Base-by-base conservation (phyloP, 2,888 invertebrate genomes). In the Habrosyne pyritoides region DNA sequence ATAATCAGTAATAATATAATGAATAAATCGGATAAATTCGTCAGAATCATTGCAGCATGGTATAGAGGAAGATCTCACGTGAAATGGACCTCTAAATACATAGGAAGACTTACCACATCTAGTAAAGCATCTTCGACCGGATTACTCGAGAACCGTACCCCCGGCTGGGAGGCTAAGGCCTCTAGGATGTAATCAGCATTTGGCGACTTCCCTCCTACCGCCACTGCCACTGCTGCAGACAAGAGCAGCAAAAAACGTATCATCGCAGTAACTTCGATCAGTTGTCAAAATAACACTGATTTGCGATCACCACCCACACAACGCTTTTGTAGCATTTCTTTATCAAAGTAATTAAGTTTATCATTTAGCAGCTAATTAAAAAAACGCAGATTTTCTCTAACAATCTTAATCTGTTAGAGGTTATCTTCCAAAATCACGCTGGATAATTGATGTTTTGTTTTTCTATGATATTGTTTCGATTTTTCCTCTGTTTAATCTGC, bases 41-140 rank as follows among this genome's bases (percentile, higher is more conserved):
- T n/a, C n/a, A n/a, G n/a, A n/a, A n/a, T n/a, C n/a, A n/a, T n/a
- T n/a, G n/a, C n/a, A n/a, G n/a, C n/a, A n/a, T n/a, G n/a, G n/a
- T n/a, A n/a, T n/a, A n/a, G n/a, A n/a, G n/a, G n/a, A n/a, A n/a
- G n/a, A n/a, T n/a, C n/a, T n/a, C n/a, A n/a, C n/a, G n/a, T n/a
- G n/a, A n/a, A n/a, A n/a, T n/a, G n/a, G n/a, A n/a, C n/a, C n/a
- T n/a, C n/a, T n/a, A n/a, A 4, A 33, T 28, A 33, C 2, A 36
- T 7, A 33, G 4, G 3, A 5, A 36, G 14, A 78, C 86, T 79
- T 55, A 86, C 86, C 72, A 73, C 81, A 70, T 86, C 86, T 14
- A 86, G 70, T 7, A 60, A 54, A 7, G 80, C 75, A 67, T 87
- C 86, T 66, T 84, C 83, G 14, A 72, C 58, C 12, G 84, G 49